Evolutionary conservation across 1,140 invertebrate genomes (phyloP).

Genomic region (Drosophila lini): DNA sequence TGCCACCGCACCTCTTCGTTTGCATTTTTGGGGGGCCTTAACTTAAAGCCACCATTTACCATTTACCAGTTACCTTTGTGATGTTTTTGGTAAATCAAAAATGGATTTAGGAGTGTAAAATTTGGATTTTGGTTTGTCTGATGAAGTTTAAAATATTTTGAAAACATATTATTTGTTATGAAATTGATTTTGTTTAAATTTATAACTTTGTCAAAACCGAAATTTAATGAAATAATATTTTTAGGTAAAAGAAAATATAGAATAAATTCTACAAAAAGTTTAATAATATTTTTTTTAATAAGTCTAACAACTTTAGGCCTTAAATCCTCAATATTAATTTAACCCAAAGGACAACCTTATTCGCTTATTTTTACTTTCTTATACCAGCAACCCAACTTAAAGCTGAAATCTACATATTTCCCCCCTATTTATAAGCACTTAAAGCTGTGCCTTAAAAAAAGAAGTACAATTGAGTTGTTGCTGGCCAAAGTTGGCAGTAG

Average conservation of each 20-base stretch:
- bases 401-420: slow-evolving; percentile 28
- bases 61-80: not conserved
- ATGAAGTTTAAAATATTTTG: not conserved
- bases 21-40: not conserved
- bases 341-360: no score
- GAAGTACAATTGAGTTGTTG: slow-evolving; percentile 53
- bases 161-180: no score
- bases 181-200: not conserved
- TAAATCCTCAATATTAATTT: no score
- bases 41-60: not conserved
- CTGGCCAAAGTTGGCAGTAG: slow-evolving; percentile 20
- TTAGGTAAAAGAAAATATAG: not conserved
- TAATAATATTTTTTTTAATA: no score
- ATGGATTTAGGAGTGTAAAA: not conserved
- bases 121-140: not conserved
- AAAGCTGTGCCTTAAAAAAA: slow-evolving; percentile 42
- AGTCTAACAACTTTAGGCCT: no score
- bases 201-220: not conserved
- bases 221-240: not conserved
- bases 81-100: not conserved
- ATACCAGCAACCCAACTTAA: not conserved
- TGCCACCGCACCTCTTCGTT: not conserved
- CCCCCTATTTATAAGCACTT: slow-evolving; percentile 33
- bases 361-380: not conserved
- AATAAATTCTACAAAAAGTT: not conserved